Evolutionary conservation across 2,113 vertebrate genomes (phyloP).

Genomic region (Onychostoma macrolepis): DNA sequence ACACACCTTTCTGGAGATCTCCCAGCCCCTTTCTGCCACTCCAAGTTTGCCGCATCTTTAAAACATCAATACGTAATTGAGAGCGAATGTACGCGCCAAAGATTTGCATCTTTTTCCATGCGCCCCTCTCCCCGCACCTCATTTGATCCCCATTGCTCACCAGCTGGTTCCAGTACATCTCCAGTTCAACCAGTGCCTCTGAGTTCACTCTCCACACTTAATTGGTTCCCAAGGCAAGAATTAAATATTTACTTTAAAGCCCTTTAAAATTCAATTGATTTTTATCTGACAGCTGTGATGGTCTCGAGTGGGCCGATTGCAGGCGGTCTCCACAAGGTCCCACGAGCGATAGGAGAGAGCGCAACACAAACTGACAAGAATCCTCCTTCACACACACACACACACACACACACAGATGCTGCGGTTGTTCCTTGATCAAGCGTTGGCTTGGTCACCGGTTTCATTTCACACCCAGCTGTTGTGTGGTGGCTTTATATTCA

Average conservation of each 20-base stretch:
- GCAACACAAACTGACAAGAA: constrained; percentile 61
- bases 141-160: constrained; percentile 66
- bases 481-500: constrained; percentile 41
- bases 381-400: constrained; percentile 43
- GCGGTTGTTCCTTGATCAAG: constrained; percentile 49
- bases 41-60: constrained; percentile 64
- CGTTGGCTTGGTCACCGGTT: constrained; percentile 49
- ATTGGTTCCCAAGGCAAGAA: constrained; percentile 73
- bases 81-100: constrained; percentile 57
- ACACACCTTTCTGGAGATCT: constrained; percentile 55
- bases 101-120: constrained; percentile 64
- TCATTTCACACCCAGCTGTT: constrained; percentile 58
- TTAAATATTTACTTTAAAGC: constrained; percentile 73
- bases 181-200: constrained; percentile 68
- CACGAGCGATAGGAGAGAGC: constrained; percentile 56
- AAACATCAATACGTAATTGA: constrained; percentile 69
- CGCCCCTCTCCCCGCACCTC: constrained; percentile 5
- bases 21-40: constrained; percentile 61
- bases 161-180: constrained; percentile 68
- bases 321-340: constrained; percentile 63
- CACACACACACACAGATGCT: constrained; percentile 32
- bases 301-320: constrained; percentile 64
- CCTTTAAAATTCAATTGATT: constrained; percentile 74
- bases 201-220: constrained; percentile 69
- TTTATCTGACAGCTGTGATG: constrained; percentile 71